These are phyloP conservation scores for Stenchaetothrips biformis DNA, from an alignment of 2,888 invertebrate species.

Conservation along the genomic window DNA sequence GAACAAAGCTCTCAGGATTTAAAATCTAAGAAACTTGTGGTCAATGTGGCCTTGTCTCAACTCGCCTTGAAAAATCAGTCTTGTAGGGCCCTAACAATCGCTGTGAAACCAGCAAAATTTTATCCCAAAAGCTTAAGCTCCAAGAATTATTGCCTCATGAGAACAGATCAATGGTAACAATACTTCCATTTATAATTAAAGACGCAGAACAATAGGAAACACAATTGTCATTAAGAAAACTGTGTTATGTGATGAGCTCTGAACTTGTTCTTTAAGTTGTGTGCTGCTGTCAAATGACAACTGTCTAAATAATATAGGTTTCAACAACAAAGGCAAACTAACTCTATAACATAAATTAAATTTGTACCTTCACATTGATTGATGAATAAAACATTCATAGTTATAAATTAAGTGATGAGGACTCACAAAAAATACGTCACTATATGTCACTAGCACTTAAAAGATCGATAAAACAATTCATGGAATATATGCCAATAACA, in stretches of 20 bases:
- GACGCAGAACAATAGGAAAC: not conserved
- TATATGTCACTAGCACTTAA: not conserved
- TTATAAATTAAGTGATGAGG: constrained; percentile 4
- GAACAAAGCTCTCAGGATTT: too few relatives aligned
- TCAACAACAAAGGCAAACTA: not conserved
- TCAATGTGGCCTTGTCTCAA: not conserved
- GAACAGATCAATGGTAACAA: not conserved
- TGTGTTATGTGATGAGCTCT: not conserved
- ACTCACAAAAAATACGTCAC: not conserved
- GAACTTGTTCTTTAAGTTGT: not conserved
- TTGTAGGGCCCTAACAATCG: not conserved
- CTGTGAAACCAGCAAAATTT: not conserved
- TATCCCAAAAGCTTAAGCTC: not conserved
- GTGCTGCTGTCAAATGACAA: not conserved
- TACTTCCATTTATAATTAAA: not conserved
- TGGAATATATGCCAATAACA: not conserved
- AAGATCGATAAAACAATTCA: not conserved
- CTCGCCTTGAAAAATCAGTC: not conserved
- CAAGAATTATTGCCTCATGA: not conserved
- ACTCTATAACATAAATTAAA: constrained; percentile 3
- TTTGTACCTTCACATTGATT: constrained; percentile 23
- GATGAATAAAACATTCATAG: not conserved
- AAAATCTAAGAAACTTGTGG: too few relatives aligned
- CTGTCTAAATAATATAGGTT: not conserved
- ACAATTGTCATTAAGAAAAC: not conserved